Evolutionary conservation across 92 coral and sea anemone genomes (phyloP), one percentile per base, ranked within the genome.

Genomic region (Epizoanthus ramosus): DNA sequence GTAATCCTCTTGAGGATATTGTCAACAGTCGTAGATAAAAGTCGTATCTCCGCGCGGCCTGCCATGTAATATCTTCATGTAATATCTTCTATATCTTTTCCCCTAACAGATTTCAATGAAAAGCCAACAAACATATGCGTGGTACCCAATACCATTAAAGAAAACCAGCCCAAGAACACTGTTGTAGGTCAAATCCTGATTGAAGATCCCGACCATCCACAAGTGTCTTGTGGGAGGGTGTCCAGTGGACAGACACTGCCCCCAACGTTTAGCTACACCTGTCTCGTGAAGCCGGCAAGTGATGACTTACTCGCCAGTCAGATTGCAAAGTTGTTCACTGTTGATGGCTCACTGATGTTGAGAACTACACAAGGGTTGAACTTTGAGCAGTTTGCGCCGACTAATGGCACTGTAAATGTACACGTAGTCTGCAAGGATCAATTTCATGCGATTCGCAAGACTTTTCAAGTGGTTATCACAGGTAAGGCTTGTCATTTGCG

Each of bases 161-260:
- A 77, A 59, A 77, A 77, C 71, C 82, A 63, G 37, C 71, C 71
- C 14, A 57, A 39, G 14, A 41, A 60, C 82, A 77, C 82, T 18
- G 39, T 43, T 23, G 71, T 77, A 2, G 71, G 82, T 10, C 82
- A 77, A 21, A 77, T 77, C 25, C 3, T 77, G 57, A 77, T 77
- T 21, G 82, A 77, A 21, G 82, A 77, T 39, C 82, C 82, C 14
- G 82, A 77, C 82, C 59, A 77, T 19, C 82, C 82, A 0, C 66
- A 77, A n/a, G 56, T 77, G 58, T 41, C 70, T 1, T 77, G 82
- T 15, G 18, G 15, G 5, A 37, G 41, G 12, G 60, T 8, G 12
- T 77, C 82, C 23, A 43, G 41, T 77, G 82, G 71, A 60, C 59
- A 77, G 53, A 43, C 60, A 61, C 37, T 22, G 43, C 71, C 82